phyloP scores from a whole-genome alignment of 2,113 vertebrate genomes.

The Pardalotus punctatus region DNA sequence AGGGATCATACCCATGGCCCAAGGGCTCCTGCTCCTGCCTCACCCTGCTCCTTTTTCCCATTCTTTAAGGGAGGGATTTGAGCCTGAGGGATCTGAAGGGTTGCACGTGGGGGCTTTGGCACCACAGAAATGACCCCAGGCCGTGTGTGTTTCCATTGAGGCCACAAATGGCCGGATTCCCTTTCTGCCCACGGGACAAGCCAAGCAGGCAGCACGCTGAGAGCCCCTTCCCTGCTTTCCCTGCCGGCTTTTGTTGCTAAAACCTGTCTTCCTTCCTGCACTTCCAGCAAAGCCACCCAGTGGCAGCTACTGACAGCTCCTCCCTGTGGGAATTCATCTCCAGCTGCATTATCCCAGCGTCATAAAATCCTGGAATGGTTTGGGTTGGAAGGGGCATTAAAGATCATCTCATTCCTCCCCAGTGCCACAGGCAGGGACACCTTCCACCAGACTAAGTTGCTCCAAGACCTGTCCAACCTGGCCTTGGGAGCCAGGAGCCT shows the following conservation, averaged over 20 bases:
- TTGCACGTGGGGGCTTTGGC: fast-evolving
- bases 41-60: background rate
- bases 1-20: fast-evolving
- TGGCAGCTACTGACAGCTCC: background rate
- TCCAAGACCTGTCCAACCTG: background rate
- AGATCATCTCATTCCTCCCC: background rate
- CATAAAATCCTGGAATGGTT: background rate
- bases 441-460: background rate
- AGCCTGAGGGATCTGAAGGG: background rate
- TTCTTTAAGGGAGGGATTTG: background rate
- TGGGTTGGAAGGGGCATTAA: background rate
- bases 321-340: background rate
- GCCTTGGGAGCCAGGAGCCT: background rate
- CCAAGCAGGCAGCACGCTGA: background rate
- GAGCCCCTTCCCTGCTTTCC: background rate
- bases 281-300: background rate
- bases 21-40: background rate
- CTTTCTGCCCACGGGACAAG: background rate
- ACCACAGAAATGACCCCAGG: background rate
- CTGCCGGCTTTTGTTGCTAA: background rate
- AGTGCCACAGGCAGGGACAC: no score
- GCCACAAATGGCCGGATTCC: background rate
- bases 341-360: background rate
- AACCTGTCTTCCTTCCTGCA: background rate
- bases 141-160: fast-evolving